Percentiles rank a stretch among this genome's conserved stretches.
Evolutionary conservation across 2,888 invertebrate species (phyloP).

Genomic region (Machimus rusticus): DNA sequence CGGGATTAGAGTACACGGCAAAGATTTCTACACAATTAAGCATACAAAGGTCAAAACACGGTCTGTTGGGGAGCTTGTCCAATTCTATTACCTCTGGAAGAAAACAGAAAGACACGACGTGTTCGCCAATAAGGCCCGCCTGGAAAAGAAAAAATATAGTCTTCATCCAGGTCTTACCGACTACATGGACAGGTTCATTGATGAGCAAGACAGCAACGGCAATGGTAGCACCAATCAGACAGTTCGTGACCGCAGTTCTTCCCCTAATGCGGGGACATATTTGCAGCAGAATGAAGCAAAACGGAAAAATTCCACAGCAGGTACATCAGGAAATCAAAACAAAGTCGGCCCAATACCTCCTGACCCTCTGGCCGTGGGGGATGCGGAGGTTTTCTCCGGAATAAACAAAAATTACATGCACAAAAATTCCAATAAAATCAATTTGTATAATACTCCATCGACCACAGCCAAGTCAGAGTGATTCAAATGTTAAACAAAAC

Average conservation of each 20-base stretch:
- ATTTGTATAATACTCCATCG: neutral
- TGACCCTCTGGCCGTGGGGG: constrained; percentile 14
- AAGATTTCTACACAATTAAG: constrained; percentile 94
- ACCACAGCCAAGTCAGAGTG: neutral
- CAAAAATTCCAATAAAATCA: constrained; percentile 7
- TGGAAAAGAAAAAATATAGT: constrained; percentile 92
- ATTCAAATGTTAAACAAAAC: neutral
- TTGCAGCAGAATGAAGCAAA: constrained; percentile 9
- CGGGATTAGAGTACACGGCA: constrained; percentile 91
- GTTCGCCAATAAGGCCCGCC: constrained; percentile 83
- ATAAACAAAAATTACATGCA: constrained; percentile 6
- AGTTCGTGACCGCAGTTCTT: constrained; percentile 36
- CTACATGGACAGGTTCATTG: constrained; percentile 91
- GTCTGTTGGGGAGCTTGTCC: constrained; percentile 94
- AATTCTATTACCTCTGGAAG: constrained; percentile 98
- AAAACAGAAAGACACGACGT: constrained; percentile 96
- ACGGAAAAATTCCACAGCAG: neutral
- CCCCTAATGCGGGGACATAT: constrained; percentile 3
- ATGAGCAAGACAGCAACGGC: constrained; percentile 73
- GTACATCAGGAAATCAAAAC: constrained; percentile 10
- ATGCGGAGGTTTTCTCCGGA: constrained; percentile 28
- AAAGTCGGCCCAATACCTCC: constrained; percentile 56
- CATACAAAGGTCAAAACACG: constrained; percentile 91
- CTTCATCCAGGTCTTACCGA: constrained; percentile 92
- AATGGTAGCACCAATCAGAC: neutral